Percentiles rank a stretch among this genome's conserved stretches.
phyloP scores from a whole-genome alignment of 2,797 vertebrate genomes.

The Mormyrops attenuatus region DNA sequence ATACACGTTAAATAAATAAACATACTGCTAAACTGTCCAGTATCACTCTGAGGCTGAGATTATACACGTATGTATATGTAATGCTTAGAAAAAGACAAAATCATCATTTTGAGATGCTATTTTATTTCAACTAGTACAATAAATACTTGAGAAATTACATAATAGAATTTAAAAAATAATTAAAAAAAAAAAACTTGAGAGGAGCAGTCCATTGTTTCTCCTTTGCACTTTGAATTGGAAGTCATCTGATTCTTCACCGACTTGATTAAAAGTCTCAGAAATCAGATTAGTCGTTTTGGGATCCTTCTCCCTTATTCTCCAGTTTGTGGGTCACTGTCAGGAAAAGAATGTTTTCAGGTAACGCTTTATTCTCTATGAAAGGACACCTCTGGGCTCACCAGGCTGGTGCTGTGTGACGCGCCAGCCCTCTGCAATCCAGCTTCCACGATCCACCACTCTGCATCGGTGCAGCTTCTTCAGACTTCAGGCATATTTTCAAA shows the following conservation, averaged over 20 bases:
- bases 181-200: constrained; percentile 30
- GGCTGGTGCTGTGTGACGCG: background rate
- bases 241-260: constrained; percentile 58
- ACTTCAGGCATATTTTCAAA: background rate
- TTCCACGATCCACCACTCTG: background rate
- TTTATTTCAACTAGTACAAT: constrained; percentile 58
- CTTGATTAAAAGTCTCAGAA: constrained; percentile 54
- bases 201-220: constrained; percentile 28
- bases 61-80: no score
- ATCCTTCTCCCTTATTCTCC: constrained; percentile 24
- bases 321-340: constrained; percentile 26
- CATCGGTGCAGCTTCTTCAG: background rate
- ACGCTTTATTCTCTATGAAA: background rate
- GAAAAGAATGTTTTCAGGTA: constrained; percentile 31
- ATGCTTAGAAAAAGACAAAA: constrained; percentile 5
- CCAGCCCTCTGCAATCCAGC: background rate
- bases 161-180: constrained; percentile 32
- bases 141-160: constrained; percentile 53
- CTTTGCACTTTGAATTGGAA: constrained; percentile 34
- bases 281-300: constrained; percentile 33
- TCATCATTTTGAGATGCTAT: constrained; percentile 38
- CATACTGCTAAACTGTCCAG: background rate
- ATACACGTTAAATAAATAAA: background rate
- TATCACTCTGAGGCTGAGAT: background rate
- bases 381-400: background rate